Percentiles rank a stretch among this genome's conserved stretches.
These are phyloP conservation scores for Acanthosepion pharaonis DNA, from an alignment of 2,888 invertebrate genomes.

Conservation along the genomic window DNA sequence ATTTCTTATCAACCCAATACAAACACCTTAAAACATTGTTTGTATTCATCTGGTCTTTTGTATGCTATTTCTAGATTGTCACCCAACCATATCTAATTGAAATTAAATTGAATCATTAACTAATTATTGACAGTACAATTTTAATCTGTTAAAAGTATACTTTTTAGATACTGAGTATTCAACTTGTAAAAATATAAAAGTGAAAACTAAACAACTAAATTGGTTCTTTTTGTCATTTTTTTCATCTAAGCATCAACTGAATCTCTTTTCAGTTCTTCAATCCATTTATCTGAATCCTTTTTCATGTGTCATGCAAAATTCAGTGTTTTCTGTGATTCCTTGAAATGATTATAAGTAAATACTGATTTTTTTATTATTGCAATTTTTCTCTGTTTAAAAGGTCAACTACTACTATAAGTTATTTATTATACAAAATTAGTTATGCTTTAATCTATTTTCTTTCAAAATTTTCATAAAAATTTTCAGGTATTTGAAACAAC, in stretches of 20 bases:
- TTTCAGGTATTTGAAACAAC: too few species aligned
- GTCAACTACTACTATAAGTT: too few species aligned
- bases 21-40: neutral
- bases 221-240: neutral
- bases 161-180: neutral
- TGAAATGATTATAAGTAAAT: too few species aligned
- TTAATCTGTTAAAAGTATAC: neutral
- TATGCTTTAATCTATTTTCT: too few species aligned
- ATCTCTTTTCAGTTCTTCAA: neutral
- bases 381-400: too few species aligned
- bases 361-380: too few species aligned
- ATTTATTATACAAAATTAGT: too few species aligned
- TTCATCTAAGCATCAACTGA: neutral
- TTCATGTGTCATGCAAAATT: neutral
- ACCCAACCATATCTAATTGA: neutral
- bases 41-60: neutral
- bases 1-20: neutral
- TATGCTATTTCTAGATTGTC: neutral
- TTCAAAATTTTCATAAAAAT: too few species aligned
- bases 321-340: too few species aligned
- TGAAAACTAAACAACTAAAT: neutral
- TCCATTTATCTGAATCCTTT: neutral
- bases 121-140: neutral
- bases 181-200: neutral
- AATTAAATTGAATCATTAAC: neutral